Base-by-base conservation (phyloP, 92 coral and sea anemone species). In the Pocillopora grandis region DNA sequence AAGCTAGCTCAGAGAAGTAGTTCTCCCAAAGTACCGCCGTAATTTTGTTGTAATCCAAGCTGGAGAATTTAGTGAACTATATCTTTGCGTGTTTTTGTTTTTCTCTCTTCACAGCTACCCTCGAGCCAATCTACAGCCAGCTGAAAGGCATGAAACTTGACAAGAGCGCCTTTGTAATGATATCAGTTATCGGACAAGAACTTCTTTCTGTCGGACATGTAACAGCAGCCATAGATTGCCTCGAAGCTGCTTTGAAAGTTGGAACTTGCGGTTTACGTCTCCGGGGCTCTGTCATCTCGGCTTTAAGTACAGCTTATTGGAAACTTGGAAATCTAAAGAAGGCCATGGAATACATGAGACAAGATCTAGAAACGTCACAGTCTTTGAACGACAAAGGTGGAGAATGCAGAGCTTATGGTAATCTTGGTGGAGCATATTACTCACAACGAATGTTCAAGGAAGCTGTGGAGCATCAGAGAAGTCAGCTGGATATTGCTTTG, bases 231-330 rank as follows among this genome's bases (percentile, higher is more conserved):
- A 84, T 97, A 71, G 96, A 91, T 73, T 97, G 99, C 58, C 91
- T 97, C 58, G 99, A 97, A 80, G 95, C 98, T 4, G 97, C 99
- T 31, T 88, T 97, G 66, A 92, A 94, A 72, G 91, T 97, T 56
- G 98, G 98, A 6, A 95, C 99, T 4, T 95, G 92, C 66, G 96
- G 99, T n/a, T 83, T 97, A 18, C 93, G 95, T 76, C 91, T 97
- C 76, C 95, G 99, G 23, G 97, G 99, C 27, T 97, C 99, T 2
- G 99, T 97, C 37, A 97, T 97, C 74, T 97, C 99, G 0, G 99
- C 99, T 0, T 88, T 97, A 60, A 97, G 98, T 60, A 97, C 95
- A 9, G 99, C 99, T 57, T 97, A 97, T 91, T 97, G 99, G 99
- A 97, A 97, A 77, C 82, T 97, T 12, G 99, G 97, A 3, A 97